Evolutionary conservation across 1,140 invertebrate genomes (phyloP).

Genomic region (Diachasmimorpha longicaudata): DNA sequence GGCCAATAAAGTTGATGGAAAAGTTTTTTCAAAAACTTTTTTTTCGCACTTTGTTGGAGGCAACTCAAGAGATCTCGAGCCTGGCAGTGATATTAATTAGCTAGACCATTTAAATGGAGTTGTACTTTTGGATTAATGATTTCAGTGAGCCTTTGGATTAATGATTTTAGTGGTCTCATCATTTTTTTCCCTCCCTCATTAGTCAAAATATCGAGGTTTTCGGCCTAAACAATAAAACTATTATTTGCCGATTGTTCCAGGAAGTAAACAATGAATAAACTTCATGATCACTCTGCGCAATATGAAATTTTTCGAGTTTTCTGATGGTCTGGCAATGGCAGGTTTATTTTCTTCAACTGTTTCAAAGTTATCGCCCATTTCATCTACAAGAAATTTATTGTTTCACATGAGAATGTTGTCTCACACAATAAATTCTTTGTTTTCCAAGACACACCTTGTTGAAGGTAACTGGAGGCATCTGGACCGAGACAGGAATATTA

Average conservation of each 20-base stretch:
- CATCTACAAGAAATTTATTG: no score
- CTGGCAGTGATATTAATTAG: not conserved
- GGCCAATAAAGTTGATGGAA: constrained; percentile 6
- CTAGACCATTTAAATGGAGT: not conserved
- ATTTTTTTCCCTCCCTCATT: not conserved
- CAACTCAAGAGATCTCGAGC: not conserved
- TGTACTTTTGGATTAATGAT: not conserved
- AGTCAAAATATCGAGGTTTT: not conserved
- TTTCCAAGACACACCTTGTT: not conserved
- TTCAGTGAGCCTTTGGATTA: not conserved
- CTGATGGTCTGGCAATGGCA: no score
- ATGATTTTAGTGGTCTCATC: no score
- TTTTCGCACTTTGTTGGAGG: not conserved
- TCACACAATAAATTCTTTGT: no score
- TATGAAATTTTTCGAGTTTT: no score
- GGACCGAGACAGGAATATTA: not conserved
- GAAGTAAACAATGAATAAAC: no score
- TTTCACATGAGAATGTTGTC: no score
- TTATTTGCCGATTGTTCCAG: no score
- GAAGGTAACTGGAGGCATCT: not conserved
- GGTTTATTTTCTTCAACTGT: no score
- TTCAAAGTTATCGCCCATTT: no score
- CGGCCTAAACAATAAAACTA: not conserved
- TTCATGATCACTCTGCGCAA: no score
- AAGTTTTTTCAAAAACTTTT: not conserved